Base-by-base conservation (phyloP, 2,888 invertebrate genomes). In the Campoplex capitator region DNA sequence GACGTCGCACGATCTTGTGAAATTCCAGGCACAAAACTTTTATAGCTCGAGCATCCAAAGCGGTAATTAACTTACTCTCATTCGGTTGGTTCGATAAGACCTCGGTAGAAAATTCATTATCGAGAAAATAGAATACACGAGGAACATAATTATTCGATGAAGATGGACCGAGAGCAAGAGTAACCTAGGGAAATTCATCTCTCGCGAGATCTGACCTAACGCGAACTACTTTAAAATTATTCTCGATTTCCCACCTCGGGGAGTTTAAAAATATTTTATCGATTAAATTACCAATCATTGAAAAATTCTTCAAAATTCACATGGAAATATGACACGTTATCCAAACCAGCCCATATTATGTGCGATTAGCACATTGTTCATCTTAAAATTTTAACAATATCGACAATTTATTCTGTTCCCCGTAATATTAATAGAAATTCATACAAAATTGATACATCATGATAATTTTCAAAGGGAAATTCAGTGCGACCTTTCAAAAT, bases 141-240 rank as follows among this genome's bases (percentile, higher is more conserved):
- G 65, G 56, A 54, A 77, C 73, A 48, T 76, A 86, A 84, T 87
- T 84, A 84, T 87, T 81, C 45, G 32, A 81, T 78, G 81, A 84
- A 35, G 58, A 9, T 58, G 56, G 48, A 77, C 23, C 48, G 56
- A 54, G 32, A 58, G 65, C 16, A 54, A 76, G 38, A 73, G 16
- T 54, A 35, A 54, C 35, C 74, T 28, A 67, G 70, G 62, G 75
- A 80, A 67, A 78, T 74, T 83, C 18, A 42, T 75, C 23, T 84
- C 78, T 67, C 81, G 18, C 7, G 81, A 70, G 84, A n/a, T 45
- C 74, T 77, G 84, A 87, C 84, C 83, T 13, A 70, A 58, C 62
- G 18, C 62, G 78, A 80, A 86, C 77, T 76, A 73, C 80, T 74
- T 75, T 51, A 68, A 68, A 75, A 75, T 32, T 56, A 3, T 18